Evolutionary conservation across 2,113 vertebrate genomes (phyloP).

Genomic region (Callospermophilus lateralis): DNA sequence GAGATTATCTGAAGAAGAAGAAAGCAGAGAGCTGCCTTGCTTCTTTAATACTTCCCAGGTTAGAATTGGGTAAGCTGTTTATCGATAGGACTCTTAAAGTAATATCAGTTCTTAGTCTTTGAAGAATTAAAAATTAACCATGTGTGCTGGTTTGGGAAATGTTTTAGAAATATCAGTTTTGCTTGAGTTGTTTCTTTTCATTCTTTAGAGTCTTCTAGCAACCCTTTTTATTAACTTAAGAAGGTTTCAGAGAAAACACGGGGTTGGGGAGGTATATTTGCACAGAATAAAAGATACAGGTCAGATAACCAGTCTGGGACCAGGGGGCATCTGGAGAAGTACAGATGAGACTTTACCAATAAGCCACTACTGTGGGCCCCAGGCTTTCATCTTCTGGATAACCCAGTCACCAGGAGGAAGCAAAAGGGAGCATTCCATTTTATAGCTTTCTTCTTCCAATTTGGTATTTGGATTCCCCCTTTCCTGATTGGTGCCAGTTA

Average conservation of each 20-base stretch:
- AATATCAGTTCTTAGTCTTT: not conserved
- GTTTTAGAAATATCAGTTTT: not conserved
- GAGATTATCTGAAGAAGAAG: slow-evolving; percentile 6
- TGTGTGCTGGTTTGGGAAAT: not conserved
- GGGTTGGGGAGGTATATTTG: not conserved
- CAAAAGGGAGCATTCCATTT: not conserved
- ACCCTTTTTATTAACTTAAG: not conserved
- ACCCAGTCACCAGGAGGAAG: not conserved
- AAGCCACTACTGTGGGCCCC: not conserved
- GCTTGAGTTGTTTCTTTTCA: not conserved
- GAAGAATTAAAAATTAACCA: not conserved
- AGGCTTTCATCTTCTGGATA: not conserved
- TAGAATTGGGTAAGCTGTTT: not conserved
- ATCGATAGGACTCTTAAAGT: not conserved
- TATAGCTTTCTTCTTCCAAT: not conserved
- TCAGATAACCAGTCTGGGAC: not conserved
- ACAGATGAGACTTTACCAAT: not conserved
- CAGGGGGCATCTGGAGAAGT: not conserved
- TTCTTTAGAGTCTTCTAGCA: not conserved
- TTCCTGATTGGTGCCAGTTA: not conserved
- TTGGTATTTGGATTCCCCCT: not conserved
- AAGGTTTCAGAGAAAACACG: not conserved
- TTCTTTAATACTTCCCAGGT: not conserved
- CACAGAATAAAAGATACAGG: not conserved
- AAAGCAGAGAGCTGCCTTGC: not conserved